Base-by-base conservation (phyloP, 2,888 invertebrate species). In the Deroplatys truncata region DNA sequence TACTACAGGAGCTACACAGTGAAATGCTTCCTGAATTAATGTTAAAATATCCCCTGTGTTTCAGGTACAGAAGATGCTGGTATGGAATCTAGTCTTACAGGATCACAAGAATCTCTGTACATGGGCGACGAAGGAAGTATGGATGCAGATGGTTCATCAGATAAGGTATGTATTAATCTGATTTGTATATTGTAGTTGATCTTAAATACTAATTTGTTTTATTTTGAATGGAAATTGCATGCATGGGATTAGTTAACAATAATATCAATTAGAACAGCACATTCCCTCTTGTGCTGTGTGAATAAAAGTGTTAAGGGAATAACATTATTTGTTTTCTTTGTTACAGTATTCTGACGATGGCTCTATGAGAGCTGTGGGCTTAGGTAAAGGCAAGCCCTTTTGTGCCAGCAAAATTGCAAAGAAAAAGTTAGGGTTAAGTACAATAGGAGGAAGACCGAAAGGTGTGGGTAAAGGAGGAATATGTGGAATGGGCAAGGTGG, bases 341-440 rank as follows among this genome's bases (percentile, higher is more conserved):
- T 88, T 86, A 13, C 28, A 89, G 84, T 88, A 90, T 72, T 82
- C 83, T 84, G 90, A 90, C 8, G 90, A 90, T 31, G 49, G 85
- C 28, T 35, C 90, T 92, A 7, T 92, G 92, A 49, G 92, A 92
- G 93, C 94, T 90, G 94, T 96, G 91, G 97, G 97, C 86, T 94
- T 97, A 86, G 97, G 97, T 0, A 97, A 97, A 93, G 97, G 97
- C 83, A 97, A 97, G 93, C 97, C 97, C 0, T 97, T 96, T 92
- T 95, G 96, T 90, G 96, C 96, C 2, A 95, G 95, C 90, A 97
- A 97, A 93, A 96, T 97, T 43, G 97, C 97, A 0, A 97, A 97
- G 93, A 97, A 97, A 92, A 96, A 97, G 91, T 94, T 97, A 28
- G 96, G 96, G 28, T 94, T 96, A 15, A 95, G 94, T 92, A 88